These are phyloP conservation scores for Notiomystis cincta DNA, from an alignment of 2,113 vertebrate species.

Conservation along the genomic window DNA sequence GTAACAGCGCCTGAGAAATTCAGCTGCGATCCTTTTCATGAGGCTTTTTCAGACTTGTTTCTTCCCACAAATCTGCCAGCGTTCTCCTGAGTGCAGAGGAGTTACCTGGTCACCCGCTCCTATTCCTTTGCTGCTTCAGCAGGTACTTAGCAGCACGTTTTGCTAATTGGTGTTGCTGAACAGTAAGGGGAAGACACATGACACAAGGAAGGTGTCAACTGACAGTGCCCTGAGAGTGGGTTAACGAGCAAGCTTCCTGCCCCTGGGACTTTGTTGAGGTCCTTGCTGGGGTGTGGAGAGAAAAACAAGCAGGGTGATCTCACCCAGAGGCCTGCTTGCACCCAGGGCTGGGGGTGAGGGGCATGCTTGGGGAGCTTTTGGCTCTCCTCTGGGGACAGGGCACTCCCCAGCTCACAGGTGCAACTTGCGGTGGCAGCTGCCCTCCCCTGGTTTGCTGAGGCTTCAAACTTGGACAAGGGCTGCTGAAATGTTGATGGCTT, in stretches of 20 bases:
- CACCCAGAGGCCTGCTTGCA: not conserved
- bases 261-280: not conserved
- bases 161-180: constrained; percentile 23
- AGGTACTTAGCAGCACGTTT: constrained; percentile 44
- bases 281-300: not conserved
- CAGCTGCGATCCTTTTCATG: not conserved
- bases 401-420: not conserved
- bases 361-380: not conserved
- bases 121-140: constrained; percentile 28
- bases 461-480: not conserved
- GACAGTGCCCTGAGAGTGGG: not conserved
- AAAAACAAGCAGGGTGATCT: constrained; percentile 13
- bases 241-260: not conserved
- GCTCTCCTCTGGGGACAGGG: not conserved
- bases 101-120: not conserved
- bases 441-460: not conserved
- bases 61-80: not conserved
- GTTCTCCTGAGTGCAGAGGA: not conserved
- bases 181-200: not conserved
- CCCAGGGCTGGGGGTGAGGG: not conserved
- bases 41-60: constrained; percentile 19
- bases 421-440: not conserved
- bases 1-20: not conserved
- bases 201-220: not conserved
- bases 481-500: not conserved